Evolutionary conservation across 2,797 vertebrate genomes (phyloP), one percentile per base, ranked within the genome.

Genomic region (Centroberyx gerrardi): DNA sequence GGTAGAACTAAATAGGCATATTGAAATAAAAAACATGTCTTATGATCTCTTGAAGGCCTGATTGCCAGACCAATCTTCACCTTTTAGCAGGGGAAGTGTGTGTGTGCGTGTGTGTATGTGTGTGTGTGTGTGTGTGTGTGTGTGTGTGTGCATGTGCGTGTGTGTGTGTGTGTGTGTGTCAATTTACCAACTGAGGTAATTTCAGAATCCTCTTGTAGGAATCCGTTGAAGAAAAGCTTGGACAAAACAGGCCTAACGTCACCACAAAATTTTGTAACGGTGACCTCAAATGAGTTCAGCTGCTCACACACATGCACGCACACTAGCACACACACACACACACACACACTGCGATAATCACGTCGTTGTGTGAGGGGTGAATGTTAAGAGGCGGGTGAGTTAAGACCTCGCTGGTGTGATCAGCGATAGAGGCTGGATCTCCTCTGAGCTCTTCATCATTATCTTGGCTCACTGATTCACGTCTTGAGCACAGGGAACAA

Each of bases 381-480:
- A 46, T 53, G 54, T 68, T 74, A 31, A 74, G 66, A 56, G 33
- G 56, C 56, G 31, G n/a, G 14, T 59, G 33, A 13, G 58, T 60
- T 60, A 8, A 54, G 73, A 72, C 66, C 70, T 76, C 59, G 59
- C 63, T 29, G 78, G 68, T 82, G 80, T 79, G 73, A 83, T 72
- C 62, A 27, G 44, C 38, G 76, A 83, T 78, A 53, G 56, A 85
- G 75, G 65, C 83, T 80, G 81, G 73, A 87, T 86, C 87, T 86
- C 83, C 82, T 85, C 89, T 72, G 84, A 88, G 86, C 86, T 87
- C 79, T 76, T 88, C 82, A 85, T 91, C 95, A 96, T 97, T 96
- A 92, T 93, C 84, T 85, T 49, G 75, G 87, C 80, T 89, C 92
- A 88, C 90, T 95, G 95, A 95, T 94, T 96, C 96, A 96, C 94